Evolutionary conservation across 1,140 invertebrate species (phyloP).

Genomic region (Drosophila quadrilineata): DNA sequence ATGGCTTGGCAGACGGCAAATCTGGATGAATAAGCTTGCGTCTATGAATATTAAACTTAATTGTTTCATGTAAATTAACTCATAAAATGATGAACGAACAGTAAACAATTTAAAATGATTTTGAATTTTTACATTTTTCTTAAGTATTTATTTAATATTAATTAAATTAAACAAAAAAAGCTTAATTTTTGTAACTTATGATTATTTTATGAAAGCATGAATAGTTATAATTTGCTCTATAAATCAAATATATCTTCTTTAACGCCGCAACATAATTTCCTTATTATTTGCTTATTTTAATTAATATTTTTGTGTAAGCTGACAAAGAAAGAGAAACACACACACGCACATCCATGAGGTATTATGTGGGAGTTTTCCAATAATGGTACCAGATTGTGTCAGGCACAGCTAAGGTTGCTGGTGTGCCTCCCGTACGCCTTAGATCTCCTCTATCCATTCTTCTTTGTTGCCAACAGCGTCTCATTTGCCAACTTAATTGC

Average conservation of each 20-base stretch:
- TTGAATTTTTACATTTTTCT: neutral
- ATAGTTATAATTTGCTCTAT: no score
- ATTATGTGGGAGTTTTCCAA: constrained; percentile 51
- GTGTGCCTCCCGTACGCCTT: no score
- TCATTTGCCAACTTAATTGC: constrained; percentile 53
- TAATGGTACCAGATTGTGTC: constrained; percentile 71
- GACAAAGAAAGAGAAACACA: neutral
- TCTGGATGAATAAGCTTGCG: constrained; percentile 12
- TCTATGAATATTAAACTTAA: constrained; percentile 5
- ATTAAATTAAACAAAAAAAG: neutral
- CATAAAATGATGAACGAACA: neutral
- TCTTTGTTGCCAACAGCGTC: neutral
- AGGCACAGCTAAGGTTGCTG: constrained; percentile 46
- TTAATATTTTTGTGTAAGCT: constrained; percentile 21
- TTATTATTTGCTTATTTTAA: no score
- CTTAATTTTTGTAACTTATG: no score
- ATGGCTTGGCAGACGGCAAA: constrained; percentile 45
- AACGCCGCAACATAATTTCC: no score
- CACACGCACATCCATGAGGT: constrained; percentile 1
- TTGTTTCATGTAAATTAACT: constrained; percentile 11
- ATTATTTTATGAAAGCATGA: no score
- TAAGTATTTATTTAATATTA: neutral
- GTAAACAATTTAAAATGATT: neutral
- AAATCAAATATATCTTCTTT: neutral
- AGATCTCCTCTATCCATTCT: neutral